Base-by-base conservation (phyloP, 2,888 invertebrate species). In the Erpobdella octoculata region DNA sequence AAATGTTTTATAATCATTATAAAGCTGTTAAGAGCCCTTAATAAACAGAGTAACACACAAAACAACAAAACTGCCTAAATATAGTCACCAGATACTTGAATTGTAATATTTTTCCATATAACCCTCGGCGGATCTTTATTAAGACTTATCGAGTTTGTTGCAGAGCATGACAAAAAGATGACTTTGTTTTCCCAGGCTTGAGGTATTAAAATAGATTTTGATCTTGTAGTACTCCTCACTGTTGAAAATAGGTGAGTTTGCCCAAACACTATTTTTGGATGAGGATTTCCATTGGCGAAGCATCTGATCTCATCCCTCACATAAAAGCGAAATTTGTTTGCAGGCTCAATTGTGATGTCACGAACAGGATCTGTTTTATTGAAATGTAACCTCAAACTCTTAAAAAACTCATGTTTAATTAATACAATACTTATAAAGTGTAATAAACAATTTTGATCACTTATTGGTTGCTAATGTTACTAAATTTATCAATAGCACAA, bases 141-240 rank as follows among this genome's bases (percentile, higher is more conserved):
- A n/a, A n/a, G n/a, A n/a, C n/a, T n/a, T n/a, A n/a, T 15, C 9
- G 70, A 36, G 59, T 70, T 70, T 21, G 59, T 36, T 33, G 70
- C 70, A 8, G 61, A 33, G 21, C 70, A 70, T 35, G 28, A 37
- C 9, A 70, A 41, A 9, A 61, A 53, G 37, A 61, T 21, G 25
- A 36, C 61, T 38, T 61, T 70, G n/a, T 58, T 61, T 61, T 70
- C 70, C 70, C 70, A 70, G 1, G 35, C 25, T 31, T 70, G 58
- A 25, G 48, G 70, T 25, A 70, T n/a, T 9, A 36, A 33, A 37
- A 61, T 58, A 28, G 61, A 25, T 62, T 31, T 62, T 31, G 53
- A 53, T 2, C 53, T 21, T 25, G 28, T 2, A 21, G 53, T 25
- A 53, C 62, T 62, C 31, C 33, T 62, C 46, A n/a, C n/a, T 12